A percentile compares a stretch with the other conserved stretches of the same genome.
phyloP scores from a whole-genome alignment of 2,797 vertebrate species.

The Saguinus oedipus region DNA sequence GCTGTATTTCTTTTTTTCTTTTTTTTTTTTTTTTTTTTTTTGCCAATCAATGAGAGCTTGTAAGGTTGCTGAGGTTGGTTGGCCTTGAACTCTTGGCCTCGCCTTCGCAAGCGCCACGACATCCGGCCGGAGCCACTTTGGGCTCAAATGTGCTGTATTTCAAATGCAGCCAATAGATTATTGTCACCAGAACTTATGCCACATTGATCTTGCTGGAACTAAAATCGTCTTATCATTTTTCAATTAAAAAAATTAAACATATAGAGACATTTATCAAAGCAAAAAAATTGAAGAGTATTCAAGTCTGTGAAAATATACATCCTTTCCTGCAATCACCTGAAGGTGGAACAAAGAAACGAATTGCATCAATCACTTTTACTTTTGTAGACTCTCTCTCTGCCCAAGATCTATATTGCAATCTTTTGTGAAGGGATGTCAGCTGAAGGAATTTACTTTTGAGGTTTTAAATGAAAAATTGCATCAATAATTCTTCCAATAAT shows the following conservation, averaged over 20 bases:
- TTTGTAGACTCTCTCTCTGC: neutral
- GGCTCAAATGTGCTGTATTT: neutral
- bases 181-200: neutral
- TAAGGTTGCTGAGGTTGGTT: too few species aligned
- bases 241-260: neutral
- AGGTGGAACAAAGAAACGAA: neutral
- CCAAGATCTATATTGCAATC: conserved; percentile 54
- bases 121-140: too few species aligned
- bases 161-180: neutral
- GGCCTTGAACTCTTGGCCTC: too few species aligned
- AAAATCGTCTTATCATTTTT: neutral
- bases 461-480: conserved; percentile 58
- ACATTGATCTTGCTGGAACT: neutral
- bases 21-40: too few species aligned
- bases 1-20: neutral
- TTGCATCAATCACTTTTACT: conserved; percentile 33
- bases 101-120: too few species aligned
- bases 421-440: conserved; percentile 19
- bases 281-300: neutral
- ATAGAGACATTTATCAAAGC: neutral
- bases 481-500: conserved; percentile 51
- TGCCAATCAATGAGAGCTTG: too few species aligned
- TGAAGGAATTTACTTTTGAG: conserved; percentile 57
- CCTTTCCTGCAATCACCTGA: neutral
- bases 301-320: conserved; percentile 3